Conservation (phyloP, 2,888 invertebrate genomes). For the Chouioia cunea region DNA sequence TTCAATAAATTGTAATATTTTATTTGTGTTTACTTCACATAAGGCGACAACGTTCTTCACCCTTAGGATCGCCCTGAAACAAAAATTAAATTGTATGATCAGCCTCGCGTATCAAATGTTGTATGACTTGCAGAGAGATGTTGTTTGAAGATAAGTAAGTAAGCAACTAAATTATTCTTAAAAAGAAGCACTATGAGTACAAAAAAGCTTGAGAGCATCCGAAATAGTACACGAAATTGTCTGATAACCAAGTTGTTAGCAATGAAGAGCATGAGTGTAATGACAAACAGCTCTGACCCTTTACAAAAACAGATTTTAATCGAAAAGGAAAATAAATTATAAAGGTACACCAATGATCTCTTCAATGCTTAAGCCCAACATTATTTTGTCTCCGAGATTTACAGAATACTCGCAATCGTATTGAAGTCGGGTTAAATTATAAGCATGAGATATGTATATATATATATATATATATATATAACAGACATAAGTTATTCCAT, state of each 20-base stretch:
- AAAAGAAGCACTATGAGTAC: conserved; percentile 14
- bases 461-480: too few species aligned
- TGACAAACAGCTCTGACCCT: conserved; percentile 49
- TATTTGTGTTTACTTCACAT: conserved; percentile 67
- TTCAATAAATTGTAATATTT: conserved; percentile 38
- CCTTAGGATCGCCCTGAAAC: conserved; percentile 68
- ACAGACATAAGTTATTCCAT: conserved; percentile 26
- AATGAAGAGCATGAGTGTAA: conserved; percentile 40
- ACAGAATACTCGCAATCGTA: conserved; percentile 36
- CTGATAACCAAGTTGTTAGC: conserved; percentile 21
- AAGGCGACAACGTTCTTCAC: conserved; percentile 73
- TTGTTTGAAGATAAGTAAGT: background rate
- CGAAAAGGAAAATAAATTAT: conserved; percentile 20
- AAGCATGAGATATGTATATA: conserved; percentile 36
- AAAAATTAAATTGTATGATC: conserved; percentile 40
- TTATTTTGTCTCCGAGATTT: conserved; percentile 8
- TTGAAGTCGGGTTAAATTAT: conserved; percentile 32
- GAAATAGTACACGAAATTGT: conserved; percentile 14
- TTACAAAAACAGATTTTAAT: conserved; percentile 26
- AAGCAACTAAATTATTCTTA: background rate
- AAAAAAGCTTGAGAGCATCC: conserved; percentile 10
- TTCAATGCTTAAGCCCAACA: conserved; percentile 7
- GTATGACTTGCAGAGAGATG: too few species aligned
- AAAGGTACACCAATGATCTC: background rate
- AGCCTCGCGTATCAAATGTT: background rate